Evolutionary conservation across 1,140 invertebrate species (phyloP).

Genomic region (Riptortus pedestris): DNA sequence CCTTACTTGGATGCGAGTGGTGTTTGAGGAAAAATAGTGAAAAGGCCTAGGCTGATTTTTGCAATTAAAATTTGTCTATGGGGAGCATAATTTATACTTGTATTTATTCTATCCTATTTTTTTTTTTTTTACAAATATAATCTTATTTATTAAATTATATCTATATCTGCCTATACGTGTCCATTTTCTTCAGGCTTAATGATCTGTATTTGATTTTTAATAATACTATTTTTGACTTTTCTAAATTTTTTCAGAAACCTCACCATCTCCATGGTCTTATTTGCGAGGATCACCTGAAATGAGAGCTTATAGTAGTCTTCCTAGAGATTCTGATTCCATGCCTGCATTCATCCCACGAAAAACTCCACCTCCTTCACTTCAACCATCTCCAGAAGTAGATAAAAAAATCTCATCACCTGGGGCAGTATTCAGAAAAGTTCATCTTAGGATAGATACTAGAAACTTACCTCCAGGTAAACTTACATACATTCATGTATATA

Average conservation of each 20-base stretch:
- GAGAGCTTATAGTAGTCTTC: constrained; percentile 47
- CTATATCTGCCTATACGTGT: too few species aligned
- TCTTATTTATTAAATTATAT: too few species aligned
- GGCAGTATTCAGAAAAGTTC: constrained; percentile 42
- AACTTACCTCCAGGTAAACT: constrained; percentile 30
- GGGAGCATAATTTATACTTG: too few species aligned
- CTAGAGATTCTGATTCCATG: constrained; percentile 34
- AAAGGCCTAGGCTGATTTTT: too few species aligned
- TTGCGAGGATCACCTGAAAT: constrained; percentile 44
- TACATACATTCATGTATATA: constrained; percentile 1
- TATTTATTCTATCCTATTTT: too few species aligned
- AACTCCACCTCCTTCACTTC: constrained; percentile 16
- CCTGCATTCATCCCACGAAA: constrained; percentile 6
- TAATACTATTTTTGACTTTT: too few species aligned
- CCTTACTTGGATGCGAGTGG: too few species aligned
- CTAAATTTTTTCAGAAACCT: constrained; percentile 17
- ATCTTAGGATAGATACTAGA: constrained; percentile 26
- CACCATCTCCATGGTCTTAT: constrained; percentile 41
- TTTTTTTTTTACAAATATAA: too few species aligned
- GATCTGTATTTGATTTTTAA: too few species aligned
- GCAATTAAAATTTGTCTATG: too few species aligned
- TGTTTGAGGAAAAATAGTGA: too few species aligned
- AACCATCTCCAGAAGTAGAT: neutral
- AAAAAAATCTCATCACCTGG: constrained; percentile 32
- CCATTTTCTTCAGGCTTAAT: too few species aligned